Evolutionary conservation across 1,140 invertebrate genomes (phyloP).

Genomic region (Pogonognathellus flavescens): DNA sequence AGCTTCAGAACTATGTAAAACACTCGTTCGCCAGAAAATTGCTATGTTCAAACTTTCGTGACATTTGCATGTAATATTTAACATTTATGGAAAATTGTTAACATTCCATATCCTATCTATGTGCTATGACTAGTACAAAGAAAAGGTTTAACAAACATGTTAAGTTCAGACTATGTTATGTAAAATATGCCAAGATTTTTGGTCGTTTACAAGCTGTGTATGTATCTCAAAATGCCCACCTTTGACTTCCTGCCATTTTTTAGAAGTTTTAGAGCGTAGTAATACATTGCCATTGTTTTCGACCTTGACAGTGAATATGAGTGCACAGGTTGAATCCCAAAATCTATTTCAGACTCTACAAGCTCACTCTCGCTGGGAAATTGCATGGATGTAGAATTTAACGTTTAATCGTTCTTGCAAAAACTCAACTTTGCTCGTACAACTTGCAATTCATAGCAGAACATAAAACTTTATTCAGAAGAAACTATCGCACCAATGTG

Average conservation of each 20-base stretch:
- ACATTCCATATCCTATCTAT: no score
- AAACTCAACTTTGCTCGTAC: neutral
- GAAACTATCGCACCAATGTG: neutral
- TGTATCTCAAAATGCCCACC: slow-evolving; percentile 7
- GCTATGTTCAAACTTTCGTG: no score
- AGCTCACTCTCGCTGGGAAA: slow-evolving; percentile 27
- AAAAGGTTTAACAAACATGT: no score
- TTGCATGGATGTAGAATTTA: slow-evolving; percentile 16
- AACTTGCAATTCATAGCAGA: neutral
- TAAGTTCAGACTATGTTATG: no score
- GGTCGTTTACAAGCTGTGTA: neutral
- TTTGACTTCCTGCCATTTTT: slow-evolving; percentile 44
- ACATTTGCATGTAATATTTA: no score
- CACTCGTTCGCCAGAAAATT: no score
- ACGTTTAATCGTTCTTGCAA: neutral
- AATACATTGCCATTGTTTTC: slow-evolving; percentile 64
- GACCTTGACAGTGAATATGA: slow-evolving; percentile 1
- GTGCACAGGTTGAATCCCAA: slow-evolving; percentile 37
- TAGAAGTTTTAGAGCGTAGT: slow-evolving; percentile 62
- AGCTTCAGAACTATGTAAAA: no score
- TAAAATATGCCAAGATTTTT: no score
- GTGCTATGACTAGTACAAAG: no score
- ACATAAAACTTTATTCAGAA: slow-evolving; percentile 20
- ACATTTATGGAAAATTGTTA: no score
- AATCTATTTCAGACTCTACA: slow-evolving; percentile 2